Evolutionary conservation across 2,113 vertebrate species (phyloP).

Genomic region (Tachuris rubrigastra): DNA sequence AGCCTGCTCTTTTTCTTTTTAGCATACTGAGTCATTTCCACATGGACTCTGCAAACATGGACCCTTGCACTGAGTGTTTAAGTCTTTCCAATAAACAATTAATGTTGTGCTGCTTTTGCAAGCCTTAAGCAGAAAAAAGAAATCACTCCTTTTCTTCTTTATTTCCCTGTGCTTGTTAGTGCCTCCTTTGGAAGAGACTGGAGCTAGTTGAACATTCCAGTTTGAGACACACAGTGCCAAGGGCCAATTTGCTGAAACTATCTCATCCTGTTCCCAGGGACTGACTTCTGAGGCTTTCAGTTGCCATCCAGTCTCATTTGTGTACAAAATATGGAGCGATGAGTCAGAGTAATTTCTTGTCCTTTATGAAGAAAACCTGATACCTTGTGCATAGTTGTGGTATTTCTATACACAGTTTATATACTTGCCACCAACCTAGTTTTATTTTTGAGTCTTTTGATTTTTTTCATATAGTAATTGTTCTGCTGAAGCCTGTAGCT

Average conservation of each 20-base stretch:
- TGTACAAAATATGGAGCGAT: conserved; percentile 29
- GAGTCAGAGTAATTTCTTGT: conserved; percentile 46
- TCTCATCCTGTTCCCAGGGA: neutral
- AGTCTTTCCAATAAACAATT: conserved; percentile 51
- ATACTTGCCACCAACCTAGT: conserved; percentile 1
- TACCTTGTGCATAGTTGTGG: conserved; percentile 22
- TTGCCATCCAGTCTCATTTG: conserved; percentile 23
- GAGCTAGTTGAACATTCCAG: neutral
- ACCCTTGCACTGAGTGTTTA: conserved; percentile 9
- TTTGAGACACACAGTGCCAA: neutral
- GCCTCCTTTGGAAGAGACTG: neutral
- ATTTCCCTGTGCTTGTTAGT: neutral
- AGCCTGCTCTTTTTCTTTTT: conserved; percentile 32
- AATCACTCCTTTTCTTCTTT: neutral
- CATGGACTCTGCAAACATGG: conserved; percentile 39
- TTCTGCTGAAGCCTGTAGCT: conserved; percentile 12
- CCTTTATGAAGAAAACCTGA: conserved; percentile 44
- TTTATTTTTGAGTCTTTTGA: conserved; percentile 38
- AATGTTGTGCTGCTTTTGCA: conserved; percentile 6
- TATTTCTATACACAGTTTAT: conserved; percentile 25
- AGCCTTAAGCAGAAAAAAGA: neutral
- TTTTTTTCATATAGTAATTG: conserved; percentile 36
- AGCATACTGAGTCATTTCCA: conserved; percentile 63
- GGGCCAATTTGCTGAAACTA: neutral
- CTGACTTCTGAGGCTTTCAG: neutral